Conservation (phyloP, 2,888 invertebrate species). For the Trichogramma dendrolimi region DNA sequence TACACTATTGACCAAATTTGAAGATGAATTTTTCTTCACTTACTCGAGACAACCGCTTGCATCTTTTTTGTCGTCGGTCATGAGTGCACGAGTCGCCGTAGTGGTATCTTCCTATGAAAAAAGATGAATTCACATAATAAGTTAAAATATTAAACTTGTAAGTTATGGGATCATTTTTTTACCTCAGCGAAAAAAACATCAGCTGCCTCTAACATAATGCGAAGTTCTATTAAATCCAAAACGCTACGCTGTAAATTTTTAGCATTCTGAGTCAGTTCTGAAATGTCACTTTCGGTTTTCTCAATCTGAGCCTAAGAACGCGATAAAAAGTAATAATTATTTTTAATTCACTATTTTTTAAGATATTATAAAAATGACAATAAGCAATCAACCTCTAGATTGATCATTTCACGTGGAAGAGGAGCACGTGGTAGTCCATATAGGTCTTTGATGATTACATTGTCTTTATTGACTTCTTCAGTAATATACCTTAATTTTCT, state of each 20-base stretch:
- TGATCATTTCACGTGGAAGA: slow-evolving; percentile 79
- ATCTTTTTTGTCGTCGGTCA: slow-evolving; percentile 53
- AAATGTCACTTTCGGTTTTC: slow-evolving; percentile 91
- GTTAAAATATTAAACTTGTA: too few species aligned
- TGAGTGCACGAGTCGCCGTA: slow-evolving; percentile 58
- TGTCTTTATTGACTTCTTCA: slow-evolving; percentile 78
- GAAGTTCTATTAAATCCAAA: slow-evolving; percentile 85
- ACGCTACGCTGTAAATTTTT: slow-evolving; percentile 88
- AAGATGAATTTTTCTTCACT: slow-evolving; percentile 31
- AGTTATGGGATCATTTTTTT: slow-evolving; percentile 38
- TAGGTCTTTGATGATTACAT: slow-evolving; percentile 65
- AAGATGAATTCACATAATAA: slow-evolving; percentile 44
- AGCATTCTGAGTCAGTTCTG: slow-evolving; percentile 89
- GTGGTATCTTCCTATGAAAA: slow-evolving; percentile 63
- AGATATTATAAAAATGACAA: neutral
- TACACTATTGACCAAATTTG: too few species aligned
- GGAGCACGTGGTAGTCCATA: slow-evolving; percentile 63
- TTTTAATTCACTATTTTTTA: neutral
- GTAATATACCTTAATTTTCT: slow-evolving; percentile 82
- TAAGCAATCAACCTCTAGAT: slow-evolving; percentile 66
- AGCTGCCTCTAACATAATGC: slow-evolving; percentile 87
- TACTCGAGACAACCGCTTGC: slow-evolving; percentile 50
- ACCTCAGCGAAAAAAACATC: slow-evolving; percentile 82
- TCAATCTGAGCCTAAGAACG: slow-evolving; percentile 76
- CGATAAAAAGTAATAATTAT: neutral